These are phyloP conservation scores for Microdon myrmicae DNA, from an alignment of 2,888 invertebrate genomes.

Conservation along the genomic window DNA sequence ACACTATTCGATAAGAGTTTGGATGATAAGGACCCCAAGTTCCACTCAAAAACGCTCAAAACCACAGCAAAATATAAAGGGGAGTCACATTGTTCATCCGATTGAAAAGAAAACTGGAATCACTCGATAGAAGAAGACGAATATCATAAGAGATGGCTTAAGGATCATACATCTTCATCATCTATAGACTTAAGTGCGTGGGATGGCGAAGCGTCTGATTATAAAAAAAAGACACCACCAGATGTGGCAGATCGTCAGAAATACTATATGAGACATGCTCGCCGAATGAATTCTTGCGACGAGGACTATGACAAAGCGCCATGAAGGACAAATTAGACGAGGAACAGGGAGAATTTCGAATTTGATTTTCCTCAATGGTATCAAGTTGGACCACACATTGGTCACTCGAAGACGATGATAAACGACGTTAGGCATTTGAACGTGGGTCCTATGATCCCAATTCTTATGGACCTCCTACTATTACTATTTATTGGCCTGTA, in stretches of 20 bases:
- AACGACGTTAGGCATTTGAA: slow-evolving; percentile 62
- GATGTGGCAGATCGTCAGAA: slow-evolving; percentile 60
- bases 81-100: slow-evolving; percentile 82
- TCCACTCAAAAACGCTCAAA: slow-evolving; percentile 38
- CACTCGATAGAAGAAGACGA: slow-evolving; percentile 56
- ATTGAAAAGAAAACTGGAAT: slow-evolving; percentile 74
- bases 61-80: slow-evolving; percentile 61
- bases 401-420: slow-evolving; percentile 66
- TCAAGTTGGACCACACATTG: slow-evolving; percentile 62
- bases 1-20: slow-evolving; percentile 70
- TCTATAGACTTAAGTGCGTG: slow-evolving; percentile 83
- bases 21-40: slow-evolving; percentile 39
- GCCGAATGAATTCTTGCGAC: slow-evolving; percentile 73
- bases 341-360: slow-evolving; percentile 66
- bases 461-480: slow-evolving; percentile 66
- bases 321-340: slow-evolving; percentile 62
- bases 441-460: slow-evolving; percentile 65
- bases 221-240: slow-evolving; percentile 65
- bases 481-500: no score
- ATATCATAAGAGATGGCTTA: slow-evolving; percentile 67
- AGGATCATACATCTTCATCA: slow-evolving; percentile 76
- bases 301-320: slow-evolving; percentile 74
- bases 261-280: slow-evolving; percentile 69
- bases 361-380: slow-evolving; percentile 66
- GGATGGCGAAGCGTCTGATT: slow-evolving; percentile 77